Base-by-base conservation (phyloP, 1,140 invertebrate genomes). In the Pygmarrhopalites habei region DNA sequence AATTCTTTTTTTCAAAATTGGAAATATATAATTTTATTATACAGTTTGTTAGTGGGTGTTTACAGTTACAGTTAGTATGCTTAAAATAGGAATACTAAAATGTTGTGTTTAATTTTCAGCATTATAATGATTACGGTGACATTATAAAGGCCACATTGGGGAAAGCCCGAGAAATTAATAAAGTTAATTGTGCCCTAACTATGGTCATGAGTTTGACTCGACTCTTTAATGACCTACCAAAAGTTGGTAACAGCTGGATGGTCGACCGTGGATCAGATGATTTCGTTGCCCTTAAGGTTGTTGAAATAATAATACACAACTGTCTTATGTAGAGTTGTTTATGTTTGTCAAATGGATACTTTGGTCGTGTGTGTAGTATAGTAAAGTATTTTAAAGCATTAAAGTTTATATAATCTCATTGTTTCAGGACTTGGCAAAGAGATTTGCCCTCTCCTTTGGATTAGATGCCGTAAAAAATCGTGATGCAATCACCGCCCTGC, bases 91-190 rank as follows among this genome's bases (percentile, higher is more conserved):
- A 49, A 19, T 49, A 19, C 7, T 49, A 14, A 10, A 21, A 12
- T 55, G 12, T 55, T 28, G 15, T 64, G 58, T 29, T 73, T 65
- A 76, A 71, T 65, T 75, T 77, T 49, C 75, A 91, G 85, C 96
- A 92, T 75, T 98, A 96, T 75, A 95, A 95, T 76, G 93, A 98
- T 76, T 99, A 97, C 80, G 96, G 96, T n/a, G 96, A 99, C 76
- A 99, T 99, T 58, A 97, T 99, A 57, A 99, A 99, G 79, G 87
- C 89, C 14, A 97, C 95, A 1, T 78, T 99, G 68, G 89, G 90
- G 57, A 98, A 98, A 79, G 91, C 92, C 1, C 81, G 95, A 66
- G 96, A 99, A 77, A 97, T 98, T 53, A 97, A 96, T 79, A 98
- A 97, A 80, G 86, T 94, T 0, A 89, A 90, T 73, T 98, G 95